Percentiles rank a stretch among this genome's conserved stretches.
Conservation (phyloP, 2,888 invertebrate species). For the Drosophila acutilabella region DNA sequence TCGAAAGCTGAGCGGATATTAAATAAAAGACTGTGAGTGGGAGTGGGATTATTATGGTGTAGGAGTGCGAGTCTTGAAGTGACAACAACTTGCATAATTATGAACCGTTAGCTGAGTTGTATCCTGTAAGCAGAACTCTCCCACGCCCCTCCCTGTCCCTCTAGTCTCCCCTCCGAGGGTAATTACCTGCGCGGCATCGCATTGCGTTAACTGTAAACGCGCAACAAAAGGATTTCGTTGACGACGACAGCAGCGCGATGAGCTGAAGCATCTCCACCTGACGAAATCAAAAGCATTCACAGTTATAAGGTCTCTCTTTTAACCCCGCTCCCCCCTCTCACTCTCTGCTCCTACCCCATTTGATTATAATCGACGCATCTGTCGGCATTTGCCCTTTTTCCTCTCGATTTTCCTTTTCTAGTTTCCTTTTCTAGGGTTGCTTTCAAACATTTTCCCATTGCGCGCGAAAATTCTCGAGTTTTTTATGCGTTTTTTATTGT, state of each 20-base stretch:
- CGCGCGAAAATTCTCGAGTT: constrained; percentile 78
- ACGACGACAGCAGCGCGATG: constrained; percentile 37
- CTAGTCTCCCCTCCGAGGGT: constrained; percentile 2
- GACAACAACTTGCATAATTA: constrained; percentile 68
- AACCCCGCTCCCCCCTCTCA: no score
- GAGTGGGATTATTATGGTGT: constrained; percentile 1
- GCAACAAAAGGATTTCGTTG: constrained; percentile 78
- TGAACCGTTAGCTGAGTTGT: constrained; percentile 63
- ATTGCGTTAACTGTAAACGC: constrained; percentile 71
- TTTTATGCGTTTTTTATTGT: constrained; percentile 63
- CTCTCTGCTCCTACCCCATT: no score
- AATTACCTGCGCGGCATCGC: constrained; percentile 50
- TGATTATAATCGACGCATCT: constrained; percentile 64
- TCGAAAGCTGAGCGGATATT: constrained; percentile 36
- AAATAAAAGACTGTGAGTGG: constrained; percentile 12
- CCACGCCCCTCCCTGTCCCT: constrained; percentile 30
- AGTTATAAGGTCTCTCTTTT: constrained; percentile 64
- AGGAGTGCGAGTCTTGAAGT: constrained; percentile 19
- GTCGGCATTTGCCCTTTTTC: constrained; percentile 61
- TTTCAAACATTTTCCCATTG: constrained; percentile 58
- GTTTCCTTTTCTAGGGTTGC: constrained; percentile 57
- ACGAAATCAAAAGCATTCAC: constrained; percentile 78
- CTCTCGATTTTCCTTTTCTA: constrained; percentile 43
- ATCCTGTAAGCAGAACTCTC: constrained; percentile 66
- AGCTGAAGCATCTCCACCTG: constrained; percentile 56